phyloP scores from a whole-genome alignment of 2,888 invertebrate genomes.

The Abrostola tripartita region DNA sequence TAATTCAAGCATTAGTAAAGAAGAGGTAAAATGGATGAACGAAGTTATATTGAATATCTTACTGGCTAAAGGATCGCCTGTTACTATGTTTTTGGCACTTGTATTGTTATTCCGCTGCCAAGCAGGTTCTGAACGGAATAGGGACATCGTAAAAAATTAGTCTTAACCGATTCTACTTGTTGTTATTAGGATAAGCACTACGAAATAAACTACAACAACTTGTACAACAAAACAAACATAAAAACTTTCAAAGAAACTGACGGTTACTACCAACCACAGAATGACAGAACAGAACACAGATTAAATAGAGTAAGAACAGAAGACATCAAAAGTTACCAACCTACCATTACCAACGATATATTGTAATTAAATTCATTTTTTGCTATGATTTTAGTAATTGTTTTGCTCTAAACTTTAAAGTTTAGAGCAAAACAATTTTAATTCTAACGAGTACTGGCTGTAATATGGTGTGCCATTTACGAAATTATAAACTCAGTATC shows the following conservation, averaged over 20 bases:
- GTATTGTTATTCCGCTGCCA: constrained; percentile 52
- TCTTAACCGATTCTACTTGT: constrained; percentile 1
- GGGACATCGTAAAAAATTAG: constrained; percentile 38
- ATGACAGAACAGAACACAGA: too few relatives aligned
- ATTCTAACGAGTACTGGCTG: too few relatives aligned
- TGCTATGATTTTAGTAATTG: too few relatives aligned
- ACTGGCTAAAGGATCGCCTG: constrained; percentile 67
- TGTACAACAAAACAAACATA: not conserved
- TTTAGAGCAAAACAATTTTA: too few relatives aligned
- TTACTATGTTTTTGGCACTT: constrained; percentile 39
- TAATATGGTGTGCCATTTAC: too few relatives aligned
- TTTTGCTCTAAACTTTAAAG: too few relatives aligned
- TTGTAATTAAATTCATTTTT: too few relatives aligned
- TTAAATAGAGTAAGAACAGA: too few relatives aligned
- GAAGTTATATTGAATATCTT: constrained; percentile 23
- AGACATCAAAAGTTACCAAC: too few relatives aligned
- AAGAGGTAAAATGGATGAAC: constrained; percentile 1
- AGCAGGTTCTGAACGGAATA: constrained; percentile 40
- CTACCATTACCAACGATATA: too few relatives aligned
- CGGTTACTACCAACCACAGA: not conserved
- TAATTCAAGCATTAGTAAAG: constrained; percentile 5
- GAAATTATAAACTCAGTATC: too few relatives aligned
- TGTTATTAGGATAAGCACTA: not conserved
- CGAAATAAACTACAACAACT: not conserved
- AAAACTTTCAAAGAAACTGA: constrained; percentile 2